Evolutionary conservation across 2,797 vertebrate species (phyloP).

Genomic region (Odontamblyopus lacepedii): DNA sequence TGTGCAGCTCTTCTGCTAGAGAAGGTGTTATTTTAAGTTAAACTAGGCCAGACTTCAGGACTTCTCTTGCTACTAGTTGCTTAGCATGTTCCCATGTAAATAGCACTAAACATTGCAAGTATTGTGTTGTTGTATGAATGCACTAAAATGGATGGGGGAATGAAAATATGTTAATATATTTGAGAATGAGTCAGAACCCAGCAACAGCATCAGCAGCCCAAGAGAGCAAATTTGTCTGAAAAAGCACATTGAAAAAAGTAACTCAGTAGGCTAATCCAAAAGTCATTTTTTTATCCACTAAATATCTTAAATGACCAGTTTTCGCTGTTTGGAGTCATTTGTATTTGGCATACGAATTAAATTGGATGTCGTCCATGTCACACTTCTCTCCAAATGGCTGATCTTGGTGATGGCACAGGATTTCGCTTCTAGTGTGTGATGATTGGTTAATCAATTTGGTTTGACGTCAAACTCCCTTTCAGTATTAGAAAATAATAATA

Average conservation of each 20-base stretch:
- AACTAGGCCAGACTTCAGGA: constrained; percentile 60
- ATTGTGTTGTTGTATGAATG: constrained; percentile 31
- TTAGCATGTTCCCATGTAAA: constrained; percentile 43
- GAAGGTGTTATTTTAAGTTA: constrained; percentile 60
- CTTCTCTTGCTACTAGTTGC: constrained; percentile 33
- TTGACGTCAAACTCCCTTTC: neutral
- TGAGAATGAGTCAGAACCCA: constrained; percentile 7
- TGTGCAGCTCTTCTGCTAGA: constrained; percentile 34
- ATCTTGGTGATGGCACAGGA: neutral
- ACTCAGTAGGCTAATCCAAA: neutral
- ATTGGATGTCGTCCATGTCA: neutral
- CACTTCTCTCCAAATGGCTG: too few species aligned
- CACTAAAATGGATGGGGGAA: constrained; percentile 29
- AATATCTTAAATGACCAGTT: neutral
- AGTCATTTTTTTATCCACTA: neutral
- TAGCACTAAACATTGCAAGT: constrained; percentile 9
- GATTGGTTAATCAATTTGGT: neutral
- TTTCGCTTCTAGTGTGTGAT: too few species aligned
- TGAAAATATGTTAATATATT: constrained; percentile 23
- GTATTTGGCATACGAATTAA: neutral
- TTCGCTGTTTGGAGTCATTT: neutral
- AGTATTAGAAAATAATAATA: neutral
- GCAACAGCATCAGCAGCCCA: neutral
- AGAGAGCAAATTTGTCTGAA: neutral
- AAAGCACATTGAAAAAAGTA: neutral